Evolutionary conservation across 1,140 invertebrate genomes (phyloP), one percentile per base, ranked within the genome.

Genomic region (Pogonomyrmex californicus): DNA sequence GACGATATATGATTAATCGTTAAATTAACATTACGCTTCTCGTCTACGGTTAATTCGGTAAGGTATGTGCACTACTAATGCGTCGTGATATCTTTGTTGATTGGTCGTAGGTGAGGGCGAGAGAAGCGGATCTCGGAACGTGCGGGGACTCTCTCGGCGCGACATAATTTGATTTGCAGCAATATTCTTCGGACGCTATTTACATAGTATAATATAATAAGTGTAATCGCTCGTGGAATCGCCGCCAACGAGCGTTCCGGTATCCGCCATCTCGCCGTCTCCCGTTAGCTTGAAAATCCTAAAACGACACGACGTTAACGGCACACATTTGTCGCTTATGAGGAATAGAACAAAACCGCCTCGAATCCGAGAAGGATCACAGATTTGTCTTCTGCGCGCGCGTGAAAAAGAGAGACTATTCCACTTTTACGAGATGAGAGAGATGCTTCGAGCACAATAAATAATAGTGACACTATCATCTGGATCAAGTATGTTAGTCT

Each of bases 81-180:
- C 60, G 49, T 75, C 79, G 86, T 87, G 79, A 75, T 75, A 85
- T 66, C 63, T 85, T 85, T 68, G 49, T 75, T 51, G 56, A 85
- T 87, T 87, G 60, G 86, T 87, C 86, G 10, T 68, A 85, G 49
- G 51, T 51, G 76, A 76, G 49, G 68, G 58, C 23, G 38, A n/a
- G 38, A n/a, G 12, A 17, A 68, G n/a, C 65, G 70, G 30, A 83
- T 75, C 79, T 36, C 58, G 79, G 68, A 75, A 83, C 68, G 54
- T 33, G 54, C 54, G 54, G 58, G 4, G 68, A 75, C 41, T 54
- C 41, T 12, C 5, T n/a, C 70, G 47, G 70, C 49, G 38, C 68
- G 66, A 73, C 38, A 49, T 49, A 38, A 68, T 87, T 75, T 83
- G 56, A 68, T 63, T 85, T 65, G n/a, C 47, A 47, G 82, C 60